Conservation (phyloP, 2,888 invertebrate genomes). For the Leptarthrus brevirostris region DNA sequence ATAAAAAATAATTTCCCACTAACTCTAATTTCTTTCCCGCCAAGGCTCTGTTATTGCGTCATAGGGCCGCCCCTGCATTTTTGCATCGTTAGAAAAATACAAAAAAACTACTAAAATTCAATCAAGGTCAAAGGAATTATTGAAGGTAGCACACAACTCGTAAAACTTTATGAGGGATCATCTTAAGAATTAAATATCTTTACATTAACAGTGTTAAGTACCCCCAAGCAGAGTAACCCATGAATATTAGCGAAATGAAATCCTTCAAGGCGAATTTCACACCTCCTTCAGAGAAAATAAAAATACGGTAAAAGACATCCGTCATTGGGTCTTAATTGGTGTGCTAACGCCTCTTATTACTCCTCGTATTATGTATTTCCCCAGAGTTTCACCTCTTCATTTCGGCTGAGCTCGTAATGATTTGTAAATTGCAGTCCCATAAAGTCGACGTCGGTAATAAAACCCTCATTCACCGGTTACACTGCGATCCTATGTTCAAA, state of each 20-base stretch:
- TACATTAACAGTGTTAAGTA: no score
- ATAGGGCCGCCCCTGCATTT: no score
- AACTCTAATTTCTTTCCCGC: no score
- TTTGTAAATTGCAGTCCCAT: slow-evolving; percentile 44
- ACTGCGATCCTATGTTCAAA: neutral
- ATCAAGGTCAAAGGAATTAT: no score
- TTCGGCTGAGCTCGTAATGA: slow-evolving; percentile 37
- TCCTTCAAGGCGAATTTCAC: neutral
- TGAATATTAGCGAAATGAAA: neutral
- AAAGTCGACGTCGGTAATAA: slow-evolving; percentile 26
- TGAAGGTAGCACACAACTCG: no score
- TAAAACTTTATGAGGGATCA: no score
- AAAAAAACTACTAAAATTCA: no score
- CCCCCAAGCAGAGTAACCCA: neutral
- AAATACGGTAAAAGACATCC: slow-evolving; percentile 24
- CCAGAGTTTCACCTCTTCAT: slow-evolving; percentile 24
- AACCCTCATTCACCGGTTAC: slow-evolving; percentile 28
- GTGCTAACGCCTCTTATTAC: slow-evolving; percentile 44
- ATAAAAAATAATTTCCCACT: no score
- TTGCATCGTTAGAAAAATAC: no score
- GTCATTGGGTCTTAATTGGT: slow-evolving; percentile 44
- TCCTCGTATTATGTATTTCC: slow-evolving; percentile 11
- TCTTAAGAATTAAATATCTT: no score
- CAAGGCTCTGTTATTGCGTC: no score
- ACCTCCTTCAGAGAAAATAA: slow-evolving; percentile 7